Conservation (phyloP, 2,797 vertebrate genomes). For the Aselliscus stoliczkanus region DNA sequence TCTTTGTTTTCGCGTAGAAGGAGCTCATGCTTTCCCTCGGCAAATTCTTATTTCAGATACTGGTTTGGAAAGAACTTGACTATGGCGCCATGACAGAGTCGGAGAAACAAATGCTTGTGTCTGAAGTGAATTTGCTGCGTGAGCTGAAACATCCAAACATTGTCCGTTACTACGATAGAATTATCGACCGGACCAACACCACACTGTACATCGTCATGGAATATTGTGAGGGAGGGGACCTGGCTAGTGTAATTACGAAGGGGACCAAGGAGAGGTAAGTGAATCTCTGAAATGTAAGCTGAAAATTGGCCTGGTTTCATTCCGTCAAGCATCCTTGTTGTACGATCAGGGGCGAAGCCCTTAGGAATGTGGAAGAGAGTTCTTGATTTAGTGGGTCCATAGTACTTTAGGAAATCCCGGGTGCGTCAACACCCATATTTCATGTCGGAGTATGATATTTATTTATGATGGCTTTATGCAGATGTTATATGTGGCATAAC, state of each 20-base stretch:
- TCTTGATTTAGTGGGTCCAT: neutral
- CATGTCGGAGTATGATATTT: neutral
- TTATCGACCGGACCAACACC: constrained; percentile 93
- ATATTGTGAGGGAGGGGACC: constrained; percentile 94
- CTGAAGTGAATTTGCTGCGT: constrained; percentile 95
- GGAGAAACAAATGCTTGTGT: constrained; percentile 98
- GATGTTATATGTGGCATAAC: neutral
- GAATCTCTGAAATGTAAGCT: no score
- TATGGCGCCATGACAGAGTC: constrained; percentile 94
- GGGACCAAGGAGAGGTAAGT: constrained; percentile 91
- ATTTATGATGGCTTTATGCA: neutral
- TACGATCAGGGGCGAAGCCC: neutral
- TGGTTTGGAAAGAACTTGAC: constrained; percentile 98
- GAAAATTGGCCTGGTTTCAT: neutral
- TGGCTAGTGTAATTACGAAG: constrained; percentile 89
- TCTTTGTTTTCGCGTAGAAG: neutral
- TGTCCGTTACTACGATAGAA: constrained; percentile 94
- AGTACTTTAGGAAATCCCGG: neutral
- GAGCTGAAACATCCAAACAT: constrained; percentile 97
- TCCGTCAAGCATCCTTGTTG: neutral
- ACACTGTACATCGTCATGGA: constrained; percentile 98
- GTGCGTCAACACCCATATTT: neutral
- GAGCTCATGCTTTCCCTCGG: neutral
- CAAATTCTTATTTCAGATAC: constrained; percentile 80
- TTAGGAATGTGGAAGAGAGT: neutral